These are phyloP conservation scores for Manis javanica DNA, from an alignment of 2,797 vertebrate genomes.

Conservation along the genomic window DNA sequence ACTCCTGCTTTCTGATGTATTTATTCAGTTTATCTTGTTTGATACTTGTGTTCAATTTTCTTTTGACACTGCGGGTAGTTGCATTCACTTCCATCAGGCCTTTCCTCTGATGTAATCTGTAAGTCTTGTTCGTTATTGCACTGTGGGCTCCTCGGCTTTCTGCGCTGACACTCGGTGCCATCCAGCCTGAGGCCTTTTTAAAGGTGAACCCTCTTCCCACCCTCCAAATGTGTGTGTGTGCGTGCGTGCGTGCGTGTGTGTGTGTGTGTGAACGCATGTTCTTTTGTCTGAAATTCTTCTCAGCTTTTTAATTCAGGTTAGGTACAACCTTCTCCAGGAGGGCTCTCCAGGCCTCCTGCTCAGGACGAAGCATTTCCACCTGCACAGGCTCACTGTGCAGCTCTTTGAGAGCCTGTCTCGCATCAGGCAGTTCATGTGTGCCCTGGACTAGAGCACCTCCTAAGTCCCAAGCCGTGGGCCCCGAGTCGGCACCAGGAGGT, in stretches of 20 bases:
- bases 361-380: background rate
- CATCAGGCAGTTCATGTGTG: background rate
- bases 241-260: background rate
- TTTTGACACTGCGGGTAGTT: constrained; percentile 75
- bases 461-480: background rate
- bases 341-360: background rate
- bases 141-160: no score
- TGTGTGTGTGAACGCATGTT: no score
- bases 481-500: background rate
- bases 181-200: background rate
- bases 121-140: background rate
- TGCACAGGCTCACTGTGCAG: background rate
- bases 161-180: no score
- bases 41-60: constrained; percentile 89
- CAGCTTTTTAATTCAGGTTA: background rate
- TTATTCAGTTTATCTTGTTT: constrained; percentile 90
- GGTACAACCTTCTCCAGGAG: background rate
- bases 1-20: constrained; percentile 90
- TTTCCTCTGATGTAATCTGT: constrained; percentile 43
- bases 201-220: background rate
- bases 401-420: background rate
- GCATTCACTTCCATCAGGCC: background rate
- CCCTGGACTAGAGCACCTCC: background rate
- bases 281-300: background rate
- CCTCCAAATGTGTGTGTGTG: background rate